These are phyloP conservation scores for Lasaia peninsularis DNA, from an alignment of 1,140 invertebrate genomes.

Conservation along the genomic window DNA sequence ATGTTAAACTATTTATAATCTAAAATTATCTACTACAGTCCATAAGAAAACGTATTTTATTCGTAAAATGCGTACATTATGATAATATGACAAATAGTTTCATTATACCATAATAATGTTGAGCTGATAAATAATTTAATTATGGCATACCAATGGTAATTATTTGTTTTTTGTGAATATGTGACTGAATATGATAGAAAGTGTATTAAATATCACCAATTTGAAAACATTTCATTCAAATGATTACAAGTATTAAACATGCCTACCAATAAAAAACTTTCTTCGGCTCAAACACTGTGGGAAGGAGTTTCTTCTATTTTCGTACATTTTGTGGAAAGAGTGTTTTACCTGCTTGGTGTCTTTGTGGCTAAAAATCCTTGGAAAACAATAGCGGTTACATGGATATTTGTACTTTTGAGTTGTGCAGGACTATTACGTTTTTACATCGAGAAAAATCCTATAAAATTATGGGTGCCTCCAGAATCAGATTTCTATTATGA, in stretches of 20 bases:
- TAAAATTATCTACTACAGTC: too few relatives aligned
- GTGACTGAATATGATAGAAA: neutral
- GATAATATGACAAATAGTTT: too few relatives aligned
- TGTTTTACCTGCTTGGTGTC: conserved; percentile 75
- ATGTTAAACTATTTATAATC: too few relatives aligned
- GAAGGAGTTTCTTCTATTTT: conserved; percentile 57
- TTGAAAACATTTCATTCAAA: neutral
- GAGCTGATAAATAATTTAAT: too few relatives aligned
- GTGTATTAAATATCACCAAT: neutral
- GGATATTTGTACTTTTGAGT: conserved; percentile 73
- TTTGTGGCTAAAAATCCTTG: conserved; percentile 75
- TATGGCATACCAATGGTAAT: too few relatives aligned
- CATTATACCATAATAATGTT: too few relatives aligned
- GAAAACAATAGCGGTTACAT: conserved; percentile 74
- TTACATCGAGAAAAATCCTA: conserved; percentile 81
- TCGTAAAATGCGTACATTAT: too few relatives aligned
- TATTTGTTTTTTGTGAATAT: neutral
- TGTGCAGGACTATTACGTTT: conserved; percentile 79
- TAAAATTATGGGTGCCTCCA: conserved; percentile 85
- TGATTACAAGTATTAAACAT: conserved; percentile 26
- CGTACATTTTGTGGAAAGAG: conserved; percentile 61
- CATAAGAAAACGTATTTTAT: too few relatives aligned
- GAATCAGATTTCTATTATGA: conserved; percentile 83
- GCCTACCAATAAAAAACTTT: conserved; percentile 52
- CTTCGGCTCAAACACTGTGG: conserved; percentile 61